phyloP scores from a whole-genome alignment of 2,888 invertebrate genomes.

The Phalangium opilio region DNA sequence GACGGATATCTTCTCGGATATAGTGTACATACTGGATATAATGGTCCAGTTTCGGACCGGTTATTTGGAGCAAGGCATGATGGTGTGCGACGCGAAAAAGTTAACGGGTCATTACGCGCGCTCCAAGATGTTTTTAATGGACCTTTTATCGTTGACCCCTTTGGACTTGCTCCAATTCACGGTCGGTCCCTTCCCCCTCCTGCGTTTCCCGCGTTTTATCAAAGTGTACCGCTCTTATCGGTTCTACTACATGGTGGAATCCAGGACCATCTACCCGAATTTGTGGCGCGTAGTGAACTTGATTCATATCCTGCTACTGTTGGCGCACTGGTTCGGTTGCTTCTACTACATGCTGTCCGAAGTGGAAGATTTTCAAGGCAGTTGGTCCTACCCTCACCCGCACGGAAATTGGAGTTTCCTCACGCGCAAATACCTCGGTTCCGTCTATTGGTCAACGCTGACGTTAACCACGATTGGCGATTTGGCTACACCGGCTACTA shows the following conservation, averaged over 20 bases:
- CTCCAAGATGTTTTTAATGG: conserved; percentile 68
- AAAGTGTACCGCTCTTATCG: conserved; percentile 71
- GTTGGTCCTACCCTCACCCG: conserved; percentile 32
- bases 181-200: conserved; percentile 65
- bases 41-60: conserved; percentile 84
- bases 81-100: conserved; percentile 82
- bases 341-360: conserved; percentile 90
- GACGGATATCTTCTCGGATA: conserved; percentile 70
- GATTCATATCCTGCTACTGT: conserved; percentile 80
- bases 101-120: conserved; percentile 73
- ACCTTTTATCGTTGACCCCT: conserved; percentile 64
- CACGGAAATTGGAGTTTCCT: conserved; percentile 70
- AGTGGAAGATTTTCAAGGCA: conserved; percentile 59
- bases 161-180: conserved; percentile 72
- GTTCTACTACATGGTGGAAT: conserved; percentile 92
- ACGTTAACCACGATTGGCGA: conserved; percentile 92
- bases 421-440: conserved; percentile 81
- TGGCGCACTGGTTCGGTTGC: conserved; percentile 96
- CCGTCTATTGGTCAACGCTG: conserved; percentile 89
- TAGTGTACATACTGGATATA: conserved; percentile 74
- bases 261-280: conserved; percentile 87
- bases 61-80: conserved; percentile 82
- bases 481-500: conserved; percentile 85
- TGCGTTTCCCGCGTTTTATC: conserved; percentile 41
- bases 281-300: conserved; percentile 88